Conservation (phyloP, 1,140 invertebrate species). For the Sarcophaga peregrina region DNA sequence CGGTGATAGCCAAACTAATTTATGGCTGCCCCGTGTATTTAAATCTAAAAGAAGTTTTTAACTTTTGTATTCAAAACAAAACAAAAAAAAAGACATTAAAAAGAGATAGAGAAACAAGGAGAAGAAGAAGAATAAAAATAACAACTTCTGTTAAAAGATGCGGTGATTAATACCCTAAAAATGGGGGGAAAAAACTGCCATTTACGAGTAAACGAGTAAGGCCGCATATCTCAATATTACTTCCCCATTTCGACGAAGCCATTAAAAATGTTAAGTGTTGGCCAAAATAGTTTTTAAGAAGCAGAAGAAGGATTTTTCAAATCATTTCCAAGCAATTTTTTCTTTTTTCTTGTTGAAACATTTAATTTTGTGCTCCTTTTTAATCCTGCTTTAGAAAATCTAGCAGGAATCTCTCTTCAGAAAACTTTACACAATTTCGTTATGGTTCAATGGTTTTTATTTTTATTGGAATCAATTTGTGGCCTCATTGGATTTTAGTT, state of each 20-base stretch:
- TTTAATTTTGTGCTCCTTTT: neutral
- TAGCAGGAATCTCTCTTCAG: neutral
- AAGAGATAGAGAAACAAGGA: neutral
- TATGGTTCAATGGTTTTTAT: slow-evolving; percentile 22
- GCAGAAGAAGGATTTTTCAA: neutral
- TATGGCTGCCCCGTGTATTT: neutral
- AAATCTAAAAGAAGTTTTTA: neutral
- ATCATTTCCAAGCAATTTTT: neutral
- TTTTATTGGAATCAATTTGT: slow-evolving; percentile 19
- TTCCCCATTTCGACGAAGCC: too few species aligned
- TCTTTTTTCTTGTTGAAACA: neutral
- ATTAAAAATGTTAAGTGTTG: too few species aligned
- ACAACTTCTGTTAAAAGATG: too few species aligned
- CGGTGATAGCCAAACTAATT: neutral
- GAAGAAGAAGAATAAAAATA: too few species aligned
- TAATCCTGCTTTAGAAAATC: neutral
- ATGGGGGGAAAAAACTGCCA: neutral
- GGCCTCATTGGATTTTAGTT: slow-evolving; percentile 15
- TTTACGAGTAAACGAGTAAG: neutral
- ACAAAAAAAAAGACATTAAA: neutral
- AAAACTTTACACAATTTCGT: slow-evolving; percentile 13
- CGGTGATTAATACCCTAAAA: slow-evolving; percentile 4
- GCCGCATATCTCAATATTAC: too few species aligned
- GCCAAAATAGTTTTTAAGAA: too few species aligned
- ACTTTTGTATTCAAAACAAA: neutral